Evolutionary conservation across 2,113 vertebrate species (phyloP), one percentile per base, ranked within the genome.

Genomic region (Psettodes erumei): DNA sequence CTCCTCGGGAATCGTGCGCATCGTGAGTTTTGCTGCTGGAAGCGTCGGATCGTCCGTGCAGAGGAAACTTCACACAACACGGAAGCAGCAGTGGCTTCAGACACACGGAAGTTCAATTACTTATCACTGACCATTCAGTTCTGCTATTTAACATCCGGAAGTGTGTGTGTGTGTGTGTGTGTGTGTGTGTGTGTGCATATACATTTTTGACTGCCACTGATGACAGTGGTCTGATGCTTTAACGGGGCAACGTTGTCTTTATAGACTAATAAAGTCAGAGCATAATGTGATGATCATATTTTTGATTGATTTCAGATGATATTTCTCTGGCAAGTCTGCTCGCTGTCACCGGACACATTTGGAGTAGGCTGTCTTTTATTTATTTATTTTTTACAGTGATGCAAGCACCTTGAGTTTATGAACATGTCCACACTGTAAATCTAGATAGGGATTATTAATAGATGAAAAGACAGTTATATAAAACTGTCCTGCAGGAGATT

Each of bases 1-100:
- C 56, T 95, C 93, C 62, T 95, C 94, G 2, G 93, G 90, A 43
- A 94, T 67, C 5, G 83, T 50, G 1, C 68, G 87, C 94, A 95
- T 95, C 8, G 51, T 86, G 0, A n/a, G n/a, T 3, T 38, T 23
- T 15, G 10, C 48, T 5, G 4, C 12, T 21, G 30, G 37, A 47
- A 27, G 61, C 42, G 59, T 23, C 21, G 80, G 73, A 81, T 56
- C 2, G 75, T 75, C 75, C 50, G 15, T 1, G 13, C 1, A 23
- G 27, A 5, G 50, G 53, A 25, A 62, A 33, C 43, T 61, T 37
- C 11, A 23, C 54, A 1, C n/a, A 58, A 91, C 27, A 75, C 90
- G 89, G 92, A 92, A 92, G 87, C 76, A 45, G 25, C 40, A 78
- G 38, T 63, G 25, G 33, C 18, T 19, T 64, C 35, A 61, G 6